Evolutionary conservation across 2,888 invertebrate genomes (phyloP), one percentile per base, ranked within the genome.

Genomic region (Slavum lentiscoides): DNA sequence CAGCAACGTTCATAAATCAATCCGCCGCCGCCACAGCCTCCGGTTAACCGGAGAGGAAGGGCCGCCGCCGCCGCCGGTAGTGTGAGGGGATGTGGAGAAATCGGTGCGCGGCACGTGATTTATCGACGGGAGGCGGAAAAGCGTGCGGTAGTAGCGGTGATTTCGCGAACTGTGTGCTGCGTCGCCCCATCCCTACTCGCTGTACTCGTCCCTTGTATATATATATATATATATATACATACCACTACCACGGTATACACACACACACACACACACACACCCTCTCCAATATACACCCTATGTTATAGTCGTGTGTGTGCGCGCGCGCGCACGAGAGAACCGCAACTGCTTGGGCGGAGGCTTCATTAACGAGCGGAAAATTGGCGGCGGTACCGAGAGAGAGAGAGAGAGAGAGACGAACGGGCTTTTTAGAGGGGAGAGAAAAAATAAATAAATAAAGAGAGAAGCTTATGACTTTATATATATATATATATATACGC

Each of bases 1-100:
- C 80, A 80, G 80, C 80, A 80, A 80, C 72, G 80, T 80, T 80
- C 80, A 80, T 80, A 80, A 80, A 80, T 80, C 80, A 80, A 80
- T 80, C 80, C 69, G 58, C 72, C 58, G 21, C 73, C 61, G 61
- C 75, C 66, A 58, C 75, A 67, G 75, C 67, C 77, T 69, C 77
- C 72, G 80, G 80, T 80, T 72, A 64, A 80, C 68, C 70, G 37
- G 53, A 23, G 11, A 15, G 43, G 30, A 3, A 53, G 77, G 58
- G 70, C 39, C 23, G 62, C n/a, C n/a, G 62, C 37, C 70, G 62
- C 67, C 39, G 55, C 39, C 69, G 61, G 21, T 11, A 9, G n/a
- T 3, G 49, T 49, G 15, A 23, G 19, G 37, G 69, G 55, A 30
- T n/a, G 59, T 61, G 77, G 66, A 23, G 75, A 75, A 75, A 75